Evolutionary conservation across 2,888 invertebrate genomes (phyloP).

Genomic region (Drosophila paranaensis): DNA sequence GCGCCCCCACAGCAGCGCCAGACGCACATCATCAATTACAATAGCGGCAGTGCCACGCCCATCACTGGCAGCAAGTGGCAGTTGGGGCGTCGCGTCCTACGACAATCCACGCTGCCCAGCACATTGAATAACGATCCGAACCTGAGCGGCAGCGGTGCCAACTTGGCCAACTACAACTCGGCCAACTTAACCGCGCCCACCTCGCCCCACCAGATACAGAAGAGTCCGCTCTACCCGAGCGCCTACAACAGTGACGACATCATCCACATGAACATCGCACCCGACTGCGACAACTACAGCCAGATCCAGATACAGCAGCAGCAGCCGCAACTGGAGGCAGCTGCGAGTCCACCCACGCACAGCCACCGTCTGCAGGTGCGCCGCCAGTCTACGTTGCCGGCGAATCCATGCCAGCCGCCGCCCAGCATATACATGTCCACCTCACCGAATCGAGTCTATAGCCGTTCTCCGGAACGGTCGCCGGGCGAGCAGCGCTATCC

Average conservation of each 20-base stretch:
- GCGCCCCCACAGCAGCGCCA: slow-evolving; percentile 56
- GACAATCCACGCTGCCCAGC: slow-evolving; percentile 84
- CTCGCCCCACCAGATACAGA: slow-evolving; percentile 83
- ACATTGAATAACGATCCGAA: slow-evolving; percentile 80
- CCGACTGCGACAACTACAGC: slow-evolving; percentile 77
- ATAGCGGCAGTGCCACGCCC: slow-evolving; percentile 78
- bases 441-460: slow-evolving; percentile 83
- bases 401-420: slow-evolving; percentile 80
- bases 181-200: slow-evolving; percentile 83
- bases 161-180: slow-evolving; percentile 80
- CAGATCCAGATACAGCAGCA: slow-evolving; percentile 54
- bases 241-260: slow-evolving; percentile 81
- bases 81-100: slow-evolving; percentile 81
- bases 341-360: slow-evolving; percentile 63
- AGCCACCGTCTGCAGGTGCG: slow-evolving; percentile 82
- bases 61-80: slow-evolving; percentile 79
- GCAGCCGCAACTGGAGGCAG: slow-evolving; percentile 62
- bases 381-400: slow-evolving; percentile 83
- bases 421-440: slow-evolving; percentile 83
- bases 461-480: slow-evolving; percentile 83
- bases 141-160: slow-evolving; percentile 78
- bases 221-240: slow-evolving; percentile 80
- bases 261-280: slow-evolving; percentile 71
- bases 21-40: slow-evolving; percentile 66
- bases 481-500: slow-evolving; percentile 83